These are phyloP conservation scores for Pseudoips prasinana DNA, from an alignment of 2,888 invertebrate genomes.

Conservation along the genomic window DNA sequence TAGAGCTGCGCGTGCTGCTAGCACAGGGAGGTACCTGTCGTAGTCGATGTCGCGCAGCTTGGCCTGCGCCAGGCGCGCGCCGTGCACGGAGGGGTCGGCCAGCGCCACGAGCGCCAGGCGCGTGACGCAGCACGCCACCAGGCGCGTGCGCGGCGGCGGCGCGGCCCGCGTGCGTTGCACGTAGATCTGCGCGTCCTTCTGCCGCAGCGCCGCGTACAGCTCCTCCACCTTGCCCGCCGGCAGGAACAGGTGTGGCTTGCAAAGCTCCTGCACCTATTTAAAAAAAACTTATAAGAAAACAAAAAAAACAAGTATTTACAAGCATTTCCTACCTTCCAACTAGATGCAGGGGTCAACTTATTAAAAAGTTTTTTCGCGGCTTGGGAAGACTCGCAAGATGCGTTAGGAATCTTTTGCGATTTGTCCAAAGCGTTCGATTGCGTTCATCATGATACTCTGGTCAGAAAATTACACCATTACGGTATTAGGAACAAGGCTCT, in stretches of 20 bases:
- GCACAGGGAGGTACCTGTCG: slow-evolving; percentile 90
- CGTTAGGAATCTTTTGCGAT: no score
- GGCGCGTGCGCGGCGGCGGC: slow-evolving; percentile 84
- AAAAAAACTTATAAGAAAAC: no score
- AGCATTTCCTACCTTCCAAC: no score
- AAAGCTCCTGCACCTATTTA: slow-evolving; percentile 84
- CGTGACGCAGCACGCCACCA: slow-evolving; percentile 93
- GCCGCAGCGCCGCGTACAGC: slow-evolving; percentile 91
- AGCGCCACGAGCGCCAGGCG: slow-evolving; percentile 85
- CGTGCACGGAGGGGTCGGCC: slow-evolving; percentile 94
- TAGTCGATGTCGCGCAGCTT: slow-evolving; percentile 91
- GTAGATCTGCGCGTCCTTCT: slow-evolving; percentile 97
- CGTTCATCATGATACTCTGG: no score
- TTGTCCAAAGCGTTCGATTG: no score
- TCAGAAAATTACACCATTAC: no score
- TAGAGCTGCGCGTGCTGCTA: slow-evolving; percentile 98
- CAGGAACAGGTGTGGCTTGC: slow-evolving; percentile 90
- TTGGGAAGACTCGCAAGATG: no score
- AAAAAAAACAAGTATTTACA: no score
- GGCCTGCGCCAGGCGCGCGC: slow-evolving; percentile 87
- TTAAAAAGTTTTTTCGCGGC: no score
- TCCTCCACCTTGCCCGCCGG: slow-evolving; percentile 95
- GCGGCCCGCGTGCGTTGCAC: slow-evolving; percentile 87
- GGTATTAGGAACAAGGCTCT: no score
- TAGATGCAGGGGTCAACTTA: no score